These are phyloP conservation scores for Varecia variegata DNA, from an alignment of 2,797 vertebrate species.

Conservation along the genomic window DNA sequence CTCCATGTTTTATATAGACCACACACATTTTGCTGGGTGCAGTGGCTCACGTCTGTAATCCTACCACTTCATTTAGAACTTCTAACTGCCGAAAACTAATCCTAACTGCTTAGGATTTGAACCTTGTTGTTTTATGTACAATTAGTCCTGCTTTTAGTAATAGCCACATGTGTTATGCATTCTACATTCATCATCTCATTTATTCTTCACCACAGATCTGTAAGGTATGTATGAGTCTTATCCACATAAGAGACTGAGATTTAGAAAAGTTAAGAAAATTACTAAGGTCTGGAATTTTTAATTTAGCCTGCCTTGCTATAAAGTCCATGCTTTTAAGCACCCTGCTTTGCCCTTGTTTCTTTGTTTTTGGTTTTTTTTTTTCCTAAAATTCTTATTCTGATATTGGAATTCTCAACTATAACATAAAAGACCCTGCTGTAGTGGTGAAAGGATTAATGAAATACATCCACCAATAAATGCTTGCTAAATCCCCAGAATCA, in stretches of 20 bases:
- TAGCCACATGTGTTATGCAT: not conserved
- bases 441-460: not conserved
- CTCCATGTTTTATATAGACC: not conserved
- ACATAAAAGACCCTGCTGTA: not conserved
- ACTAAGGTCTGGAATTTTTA: not conserved
- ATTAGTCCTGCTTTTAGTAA: not conserved
- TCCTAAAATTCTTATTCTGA: not conserved
- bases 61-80: not conserved
- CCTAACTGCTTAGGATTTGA: not conserved
- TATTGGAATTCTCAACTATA: not conserved
- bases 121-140: not conserved
- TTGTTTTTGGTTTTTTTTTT: not conserved
- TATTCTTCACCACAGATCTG: not conserved
- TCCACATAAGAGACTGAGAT: not conserved
- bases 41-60: not conserved
- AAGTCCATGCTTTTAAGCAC: not conserved
- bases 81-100: not conserved
- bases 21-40: not conserved
- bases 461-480: not conserved
- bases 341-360: not conserved
- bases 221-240: not conserved
- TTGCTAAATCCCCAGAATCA: not conserved
- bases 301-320: not conserved
- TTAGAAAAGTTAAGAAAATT: not conserved
- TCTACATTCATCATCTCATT: not conserved